Conservation (phyloP, 2,797 vertebrate genomes). For the Etheostoma nigrum region DNA sequence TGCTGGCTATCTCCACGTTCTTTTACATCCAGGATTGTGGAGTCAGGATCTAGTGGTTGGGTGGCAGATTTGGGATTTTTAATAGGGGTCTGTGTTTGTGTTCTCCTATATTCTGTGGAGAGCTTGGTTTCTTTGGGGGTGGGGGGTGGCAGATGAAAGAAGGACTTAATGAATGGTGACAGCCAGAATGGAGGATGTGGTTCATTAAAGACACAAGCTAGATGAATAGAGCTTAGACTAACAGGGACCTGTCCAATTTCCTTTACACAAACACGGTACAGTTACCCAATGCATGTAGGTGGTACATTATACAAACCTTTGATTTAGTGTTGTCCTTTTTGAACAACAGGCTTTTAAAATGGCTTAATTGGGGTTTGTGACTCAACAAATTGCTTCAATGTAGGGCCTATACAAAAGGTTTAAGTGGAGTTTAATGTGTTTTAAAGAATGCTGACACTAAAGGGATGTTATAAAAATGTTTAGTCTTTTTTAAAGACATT, state of each 20-base stretch:
- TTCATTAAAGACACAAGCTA: conserved; percentile 86
- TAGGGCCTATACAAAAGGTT: conserved; percentile 1
- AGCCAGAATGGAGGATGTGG: conserved; percentile 84
- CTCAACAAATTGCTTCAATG: conserved; percentile 22
- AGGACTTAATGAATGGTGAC: conserved; percentile 84
- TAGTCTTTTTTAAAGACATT: neutral
- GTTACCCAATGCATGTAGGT: conserved; percentile 68
- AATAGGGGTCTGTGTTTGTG: conserved; percentile 76
- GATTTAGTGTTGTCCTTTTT: conserved; percentile 1
- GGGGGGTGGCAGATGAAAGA: conserved; percentile 79
- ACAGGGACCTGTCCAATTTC: conserved; percentile 75
- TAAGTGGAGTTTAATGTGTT: conserved; percentile 24
- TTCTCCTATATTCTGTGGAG: conserved; percentile 77
- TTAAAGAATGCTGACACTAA: conserved; percentile 2
- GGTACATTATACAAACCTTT: conserved; percentile 51
- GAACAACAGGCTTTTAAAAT: conserved; percentile 38
- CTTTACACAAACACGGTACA: conserved; percentile 63
- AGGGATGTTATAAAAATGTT: conserved; percentile 12
- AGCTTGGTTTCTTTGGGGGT: conserved; percentile 73
- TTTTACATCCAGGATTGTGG: conserved; percentile 51
- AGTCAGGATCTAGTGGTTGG: conserved; percentile 73
- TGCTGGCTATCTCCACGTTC: conserved; percentile 31
- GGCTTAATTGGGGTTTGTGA: conserved; percentile 48
- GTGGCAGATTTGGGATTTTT: conserved; percentile 72
- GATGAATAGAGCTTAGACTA: conserved; percentile 82